A percentile compares a stretch with the other conserved stretches of the same genome.
phyloP scores from a whole-genome alignment of 2,113 vertebrate genomes.

The Pica pica region DNA sequence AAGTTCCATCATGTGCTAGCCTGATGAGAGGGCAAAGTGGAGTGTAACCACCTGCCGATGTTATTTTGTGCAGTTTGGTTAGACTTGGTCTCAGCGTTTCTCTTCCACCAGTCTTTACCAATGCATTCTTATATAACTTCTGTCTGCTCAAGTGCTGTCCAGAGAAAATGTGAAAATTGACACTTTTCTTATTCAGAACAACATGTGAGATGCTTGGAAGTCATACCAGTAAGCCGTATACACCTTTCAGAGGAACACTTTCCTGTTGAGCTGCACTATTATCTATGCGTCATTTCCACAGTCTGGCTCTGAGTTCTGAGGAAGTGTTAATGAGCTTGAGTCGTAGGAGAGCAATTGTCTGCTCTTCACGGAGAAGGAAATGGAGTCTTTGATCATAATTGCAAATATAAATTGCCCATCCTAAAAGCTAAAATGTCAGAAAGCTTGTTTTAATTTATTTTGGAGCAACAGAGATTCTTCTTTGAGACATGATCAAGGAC shows the following conservation, averaged over 20 bases:
- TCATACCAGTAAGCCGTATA: background rate
- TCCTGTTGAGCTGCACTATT: background rate
- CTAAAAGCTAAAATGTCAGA: constrained; percentile 3
- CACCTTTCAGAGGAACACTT: background rate
- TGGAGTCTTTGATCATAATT: constrained; percentile 32
- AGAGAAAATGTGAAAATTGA: background rate
- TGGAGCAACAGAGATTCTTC: background rate
- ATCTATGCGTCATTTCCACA: background rate
- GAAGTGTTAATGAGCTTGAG: background rate
- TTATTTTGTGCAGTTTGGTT: background rate
- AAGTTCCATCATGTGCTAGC: background rate
- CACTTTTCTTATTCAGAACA: background rate
- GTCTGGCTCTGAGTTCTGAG: background rate
- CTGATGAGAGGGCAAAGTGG: background rate
- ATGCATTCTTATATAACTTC: background rate
- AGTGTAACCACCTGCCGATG: fast-evolving
- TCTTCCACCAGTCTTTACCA: background rate
- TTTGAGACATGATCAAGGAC: background rate
- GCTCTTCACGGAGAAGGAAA: background rate
- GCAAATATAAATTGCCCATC: background rate
- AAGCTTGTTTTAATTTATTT: constrained; percentile 3
- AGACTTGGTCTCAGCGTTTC: background rate
- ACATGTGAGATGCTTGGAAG: background rate
- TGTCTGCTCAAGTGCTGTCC: background rate
- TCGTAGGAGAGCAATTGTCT: background rate